Base-by-base conservation (phyloP, 1,140 invertebrate genomes). In the Eriocheir sinensis region DNA sequence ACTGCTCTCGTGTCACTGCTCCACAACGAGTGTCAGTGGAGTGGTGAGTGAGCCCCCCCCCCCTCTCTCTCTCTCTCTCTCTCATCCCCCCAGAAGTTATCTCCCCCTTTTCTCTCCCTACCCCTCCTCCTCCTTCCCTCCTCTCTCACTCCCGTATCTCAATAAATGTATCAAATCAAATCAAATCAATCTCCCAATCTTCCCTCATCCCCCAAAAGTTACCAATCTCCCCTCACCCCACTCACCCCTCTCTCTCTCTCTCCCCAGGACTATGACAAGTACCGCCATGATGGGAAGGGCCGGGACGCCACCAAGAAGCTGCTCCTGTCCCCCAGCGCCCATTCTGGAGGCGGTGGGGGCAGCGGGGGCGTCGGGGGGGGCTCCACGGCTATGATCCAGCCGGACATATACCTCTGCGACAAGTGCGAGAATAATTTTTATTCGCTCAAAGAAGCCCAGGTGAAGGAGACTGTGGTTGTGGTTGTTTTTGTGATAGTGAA, bases 361-460 rank as follows among this genome's bases (percentile, higher is more conserved):
- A 38, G 93, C 8, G 60, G 36, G 32, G 53, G 79, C 27, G 48
- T 44, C 12, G 83, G 83, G 21, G 89, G 92, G n/a, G 41, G 60
- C 30, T 85, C 96, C 94, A 79, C 96, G 41, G 96, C 96, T 94
- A 97, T 97, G 96, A 97, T 97, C 80, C 97, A 97, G 95, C 97
- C 97, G 89, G 98, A 98, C 96, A 98, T 98, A 96, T 98, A 98
- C 96, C 96, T 98, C 15, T 98, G 98, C 96, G 98, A 98, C 96
- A 98, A 98, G 96, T 98, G 98, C 96, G 98, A 98, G 96, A 98
- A 97, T 30, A 97, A 97, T 96, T 97, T 97, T 81, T 96, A 97
- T 92, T 97, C 97, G 83, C 96, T 97, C 41, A 96, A 97, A 94
- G 97, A 97, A 95, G 97, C 97, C 96, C 97, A 97, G 97, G 97